phyloP scores from a whole-genome alignment of 2,888 invertebrate genomes.

The Bombylius major region DNA sequence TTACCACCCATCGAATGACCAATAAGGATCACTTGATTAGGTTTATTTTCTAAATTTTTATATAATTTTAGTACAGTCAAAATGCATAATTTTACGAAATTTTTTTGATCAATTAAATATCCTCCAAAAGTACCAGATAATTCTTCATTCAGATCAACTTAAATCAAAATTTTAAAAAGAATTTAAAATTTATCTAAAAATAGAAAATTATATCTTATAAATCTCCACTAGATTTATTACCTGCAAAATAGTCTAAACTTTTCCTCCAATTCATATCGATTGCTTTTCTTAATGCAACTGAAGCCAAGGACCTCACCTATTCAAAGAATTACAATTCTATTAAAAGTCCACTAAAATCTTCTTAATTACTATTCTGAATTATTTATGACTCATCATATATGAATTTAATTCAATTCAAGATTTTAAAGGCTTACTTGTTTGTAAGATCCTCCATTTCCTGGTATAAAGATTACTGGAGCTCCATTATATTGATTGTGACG shows the following conservation, averaged over 20 bases:
- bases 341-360: slow-evolving; percentile 29
- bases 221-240: slow-evolving; percentile 23
- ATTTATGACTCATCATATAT: slow-evolving; percentile 15
- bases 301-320: slow-evolving; percentile 70
- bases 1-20: slow-evolving; percentile 96
- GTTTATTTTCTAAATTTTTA: slow-evolving; percentile 32
- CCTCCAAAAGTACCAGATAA: slow-evolving; percentile 79
- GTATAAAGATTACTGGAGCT: slow-evolving; percentile 87
- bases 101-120: slow-evolving; percentile 61
- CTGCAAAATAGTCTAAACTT: slow-evolving; percentile 84
- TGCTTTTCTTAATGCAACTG: slow-evolving; percentile 77
- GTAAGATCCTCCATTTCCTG: slow-evolving; percentile 89
- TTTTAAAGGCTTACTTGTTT: slow-evolving; percentile 50
- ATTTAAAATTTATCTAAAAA: neutral
- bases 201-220: too few species aligned
- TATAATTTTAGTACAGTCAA: slow-evolving; percentile 65
- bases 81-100: slow-evolving; percentile 58
- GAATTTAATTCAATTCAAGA: neutral
- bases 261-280: slow-evolving; percentile 51
- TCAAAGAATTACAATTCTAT: neutral
- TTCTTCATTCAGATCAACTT: slow-evolving; percentile 80
- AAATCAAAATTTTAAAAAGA: neutral
- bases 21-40: slow-evolving; percentile 58
- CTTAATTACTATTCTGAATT: too few species aligned
- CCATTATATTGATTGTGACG: slow-evolving; percentile 68